These are phyloP conservation scores for Elephantulus edwardii DNA, from an alignment of 2,113 vertebrate species.

Conservation along the genomic window DNA sequence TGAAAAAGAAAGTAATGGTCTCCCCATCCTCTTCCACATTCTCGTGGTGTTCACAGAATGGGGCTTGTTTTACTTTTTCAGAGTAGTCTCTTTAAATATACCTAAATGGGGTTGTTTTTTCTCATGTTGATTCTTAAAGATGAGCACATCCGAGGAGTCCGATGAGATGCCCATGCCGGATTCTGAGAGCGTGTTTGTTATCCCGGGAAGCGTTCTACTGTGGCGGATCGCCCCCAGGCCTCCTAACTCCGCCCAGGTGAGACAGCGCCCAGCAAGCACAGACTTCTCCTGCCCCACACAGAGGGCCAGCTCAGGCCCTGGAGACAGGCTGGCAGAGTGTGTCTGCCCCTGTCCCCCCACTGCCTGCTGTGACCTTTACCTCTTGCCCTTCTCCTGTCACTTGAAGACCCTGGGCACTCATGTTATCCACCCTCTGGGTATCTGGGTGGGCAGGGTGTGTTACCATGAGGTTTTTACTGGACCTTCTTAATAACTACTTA, in stretches of 20 bases:
- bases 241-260: constrained; percentile 94
- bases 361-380: neutral
- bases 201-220: constrained; percentile 94
- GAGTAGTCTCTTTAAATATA: neutral
- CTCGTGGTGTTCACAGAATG: neutral
- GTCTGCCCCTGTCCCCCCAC: no score
- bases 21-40: rapidly evolving
- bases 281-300: neutral
- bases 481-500: neutral
- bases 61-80: neutral
- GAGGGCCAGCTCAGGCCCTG: neutral
- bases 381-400: neutral
- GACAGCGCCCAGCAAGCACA: neutral
- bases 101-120: neutral
- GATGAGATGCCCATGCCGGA: constrained; percentile 95
- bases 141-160: constrained; percentile 89
- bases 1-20: rapidly evolving
- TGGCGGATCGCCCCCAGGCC: constrained; percentile 97
- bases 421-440: neutral
- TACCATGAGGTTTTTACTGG: no score
- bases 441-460: neutral
- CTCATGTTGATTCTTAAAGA: constrained; percentile 73
- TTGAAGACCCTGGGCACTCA: rapidly evolving
- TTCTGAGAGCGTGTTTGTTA: constrained; percentile 93
- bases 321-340: rapidly evolving